Evolutionary conservation across 2,113 vertebrate species (phyloP).

Genomic region (Gymnobelideus leadbeateri): DNA sequence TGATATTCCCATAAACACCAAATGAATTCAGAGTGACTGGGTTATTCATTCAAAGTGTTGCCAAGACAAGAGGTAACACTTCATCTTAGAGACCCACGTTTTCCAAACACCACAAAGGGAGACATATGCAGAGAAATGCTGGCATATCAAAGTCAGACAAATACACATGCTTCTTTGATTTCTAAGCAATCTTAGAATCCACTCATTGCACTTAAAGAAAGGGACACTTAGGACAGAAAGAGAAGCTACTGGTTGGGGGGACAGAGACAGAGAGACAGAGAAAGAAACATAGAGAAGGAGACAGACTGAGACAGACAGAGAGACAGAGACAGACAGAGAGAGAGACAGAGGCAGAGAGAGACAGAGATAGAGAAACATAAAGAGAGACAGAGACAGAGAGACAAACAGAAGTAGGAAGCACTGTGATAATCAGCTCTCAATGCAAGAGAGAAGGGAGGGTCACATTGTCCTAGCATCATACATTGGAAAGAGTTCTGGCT

Average conservation of each 20-base stretch:
- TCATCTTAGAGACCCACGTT: neutral
- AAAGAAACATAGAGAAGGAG: neutral
- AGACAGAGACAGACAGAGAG: neutral
- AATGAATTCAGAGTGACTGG: rapidly evolving
- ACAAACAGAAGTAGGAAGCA: neutral
- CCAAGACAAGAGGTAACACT: neutral
- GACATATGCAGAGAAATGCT: conserved; percentile 33
- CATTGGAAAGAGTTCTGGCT: neutral
- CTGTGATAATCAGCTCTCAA: rapidly evolving
- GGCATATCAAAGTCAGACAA: conserved; percentile 63
- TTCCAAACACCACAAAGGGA: conserved; percentile 38
- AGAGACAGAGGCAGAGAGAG: neutral
- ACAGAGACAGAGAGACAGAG: too few species aligned
- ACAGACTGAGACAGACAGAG: neutral
- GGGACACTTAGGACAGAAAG: neutral
- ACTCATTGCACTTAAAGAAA: neutral
- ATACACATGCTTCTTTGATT: conserved; percentile 45
- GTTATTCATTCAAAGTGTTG: neutral
- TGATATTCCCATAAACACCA: conserved; percentile 28
- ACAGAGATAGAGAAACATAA: neutral
- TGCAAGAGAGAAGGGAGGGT: neutral
- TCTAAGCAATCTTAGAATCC: conserved; percentile 8
- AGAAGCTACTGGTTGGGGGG: neutral
- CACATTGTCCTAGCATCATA: neutral
- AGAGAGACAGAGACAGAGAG: neutral